Base-by-base conservation (phyloP, 2,888 invertebrate genomes). In the Pseudococcus jackbeardsleyi region DNA sequence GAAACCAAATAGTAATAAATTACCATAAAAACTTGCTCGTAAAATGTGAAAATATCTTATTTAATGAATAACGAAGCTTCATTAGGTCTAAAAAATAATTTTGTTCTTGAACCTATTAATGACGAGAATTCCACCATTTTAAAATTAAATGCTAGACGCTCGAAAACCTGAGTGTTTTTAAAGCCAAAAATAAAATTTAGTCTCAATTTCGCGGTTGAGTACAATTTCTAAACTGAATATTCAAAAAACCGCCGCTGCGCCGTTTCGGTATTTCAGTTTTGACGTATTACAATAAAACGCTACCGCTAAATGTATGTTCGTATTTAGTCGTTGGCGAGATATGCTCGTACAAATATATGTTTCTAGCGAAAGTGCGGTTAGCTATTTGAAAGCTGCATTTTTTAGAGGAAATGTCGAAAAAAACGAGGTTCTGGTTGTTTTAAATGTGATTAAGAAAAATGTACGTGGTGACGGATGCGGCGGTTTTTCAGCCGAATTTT, bases 281-380 rank as follows among this genome's bases (percentile, higher is more conserved):
- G 64, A 64, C 6, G 79, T 82, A 82, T 82, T 19, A 19, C 42
- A 17, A 79, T 82, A 82, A 79, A 82, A 82, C 42, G n/a, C 19
- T 19, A n/a, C 77, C 64, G 9, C 64, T 22, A 22, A 22, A 77
- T 77, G 17, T 19, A 64, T 7, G 22, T 9, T 33, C 26, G 33
- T 72, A 22, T 12, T 42, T 42, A 5, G 42, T 6, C n/a, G n/a
- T n/a, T n/a, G n/a, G n/a, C n/a, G n/a, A n/a, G n/a, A n/a, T n/a
- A n/a, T n/a, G n/a, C n/a, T 42, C 9, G 42, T 64, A 33, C 26
- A n/a, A n/a, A n/a, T n/a, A n/a, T n/a, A 64, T 26, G 33, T n/a
- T 17, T 39, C 39, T n/a, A 39, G 77, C 6, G 77, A 77, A 33
- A 77, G 39, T 17, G 77, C 8, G 77, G 77, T 77, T 77, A 7